These are phyloP conservation scores for Trematomus bernacchii DNA, from an alignment of 2,797 vertebrate genomes.

Conservation along the genomic window DNA sequence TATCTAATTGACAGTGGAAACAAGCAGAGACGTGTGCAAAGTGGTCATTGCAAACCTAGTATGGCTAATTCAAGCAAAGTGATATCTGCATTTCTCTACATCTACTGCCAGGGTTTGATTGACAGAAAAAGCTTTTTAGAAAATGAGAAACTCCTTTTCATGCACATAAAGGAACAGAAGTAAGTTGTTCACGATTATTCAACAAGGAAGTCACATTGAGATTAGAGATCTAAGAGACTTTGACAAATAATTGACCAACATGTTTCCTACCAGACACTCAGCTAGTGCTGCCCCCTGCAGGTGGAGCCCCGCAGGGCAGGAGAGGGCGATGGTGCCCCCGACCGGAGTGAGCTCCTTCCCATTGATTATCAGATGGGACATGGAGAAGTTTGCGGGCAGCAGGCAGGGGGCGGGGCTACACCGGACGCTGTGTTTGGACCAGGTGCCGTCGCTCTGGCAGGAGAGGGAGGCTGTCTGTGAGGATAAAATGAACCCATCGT, in stretches of 20 bases:
- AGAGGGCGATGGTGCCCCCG: constrained; percentile 85
- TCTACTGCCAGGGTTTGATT: background rate
- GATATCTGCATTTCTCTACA: background rate
- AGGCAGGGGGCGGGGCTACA: constrained; percentile 89
- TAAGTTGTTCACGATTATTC: background rate
- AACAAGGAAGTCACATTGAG: background rate
- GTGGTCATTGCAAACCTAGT: background rate
- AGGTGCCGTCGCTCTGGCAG: constrained; percentile 91
- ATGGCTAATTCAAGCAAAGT: background rate
- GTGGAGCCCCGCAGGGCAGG: constrained; percentile 90
- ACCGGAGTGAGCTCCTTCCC: constrained; percentile 88
- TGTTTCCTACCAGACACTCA: constrained; percentile 89
- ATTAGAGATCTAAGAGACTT: background rate
- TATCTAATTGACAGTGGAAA: background rate
- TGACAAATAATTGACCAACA: background rate
- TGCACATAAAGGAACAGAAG: background rate
- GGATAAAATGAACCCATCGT: constrained; percentile 88
- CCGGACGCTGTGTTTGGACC: constrained; percentile 89
- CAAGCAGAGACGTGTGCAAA: background rate
- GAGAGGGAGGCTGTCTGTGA: constrained; percentile 81
- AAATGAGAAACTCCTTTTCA: background rate
- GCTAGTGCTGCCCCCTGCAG: constrained; percentile 85
- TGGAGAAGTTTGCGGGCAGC: constrained; percentile 84
- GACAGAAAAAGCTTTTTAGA: no score
- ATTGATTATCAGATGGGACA: constrained; percentile 74